These are phyloP conservation scores for Cephus sareptanus DNA, from an alignment of 2,888 invertebrate genomes.

Conservation along the genomic window DNA sequence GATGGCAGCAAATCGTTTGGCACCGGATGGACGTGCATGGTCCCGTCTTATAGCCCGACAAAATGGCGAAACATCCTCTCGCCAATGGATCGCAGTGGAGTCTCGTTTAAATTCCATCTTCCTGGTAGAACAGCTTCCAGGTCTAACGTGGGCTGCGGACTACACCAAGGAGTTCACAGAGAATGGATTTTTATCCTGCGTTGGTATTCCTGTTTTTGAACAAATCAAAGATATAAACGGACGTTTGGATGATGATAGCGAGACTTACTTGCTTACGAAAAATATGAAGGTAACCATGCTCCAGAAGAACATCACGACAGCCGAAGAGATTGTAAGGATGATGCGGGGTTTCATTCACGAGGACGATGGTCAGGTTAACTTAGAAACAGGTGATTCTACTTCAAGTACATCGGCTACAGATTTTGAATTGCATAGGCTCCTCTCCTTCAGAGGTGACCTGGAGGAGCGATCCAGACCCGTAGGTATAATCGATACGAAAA, in stretches of 20 bases:
- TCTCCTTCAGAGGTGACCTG: slow-evolving; percentile 55
- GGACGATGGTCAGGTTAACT: slow-evolving; percentile 30
- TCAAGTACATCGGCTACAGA: slow-evolving; percentile 7
- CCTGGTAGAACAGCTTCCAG: slow-evolving; percentile 84
- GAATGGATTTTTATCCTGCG: slow-evolving; percentile 79
- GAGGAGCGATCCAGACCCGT: slow-evolving; percentile 59
- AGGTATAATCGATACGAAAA: slow-evolving; percentile 72
- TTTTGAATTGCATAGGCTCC: slow-evolving; percentile 24
- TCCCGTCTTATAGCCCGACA: slow-evolving; percentile 74
- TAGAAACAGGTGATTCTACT: slow-evolving; percentile 22
- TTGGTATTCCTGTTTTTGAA: slow-evolving; percentile 71
- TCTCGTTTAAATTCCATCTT: slow-evolving; percentile 69
- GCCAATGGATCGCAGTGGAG: slow-evolving; percentile 89
- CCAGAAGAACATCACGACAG: slow-evolving; percentile 68
- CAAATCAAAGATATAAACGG: slow-evolving; percentile 46
- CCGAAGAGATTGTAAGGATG: slow-evolving; percentile 68
- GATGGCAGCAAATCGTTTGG: slow-evolving; percentile 85
- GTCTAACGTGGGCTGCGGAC: slow-evolving; percentile 75
- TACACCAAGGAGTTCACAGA: slow-evolving; percentile 73
- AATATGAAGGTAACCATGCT: slow-evolving; percentile 26
- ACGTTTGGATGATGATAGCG: slow-evolving; percentile 11
- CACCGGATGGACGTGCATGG: slow-evolving; percentile 80
- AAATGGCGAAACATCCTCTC: slow-evolving; percentile 82
- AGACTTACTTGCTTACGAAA: background rate
- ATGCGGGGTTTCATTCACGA: slow-evolving; percentile 72